Base-by-base conservation (phyloP, 2,797 vertebrate species). In the Oreochromis grahami region DNA sequence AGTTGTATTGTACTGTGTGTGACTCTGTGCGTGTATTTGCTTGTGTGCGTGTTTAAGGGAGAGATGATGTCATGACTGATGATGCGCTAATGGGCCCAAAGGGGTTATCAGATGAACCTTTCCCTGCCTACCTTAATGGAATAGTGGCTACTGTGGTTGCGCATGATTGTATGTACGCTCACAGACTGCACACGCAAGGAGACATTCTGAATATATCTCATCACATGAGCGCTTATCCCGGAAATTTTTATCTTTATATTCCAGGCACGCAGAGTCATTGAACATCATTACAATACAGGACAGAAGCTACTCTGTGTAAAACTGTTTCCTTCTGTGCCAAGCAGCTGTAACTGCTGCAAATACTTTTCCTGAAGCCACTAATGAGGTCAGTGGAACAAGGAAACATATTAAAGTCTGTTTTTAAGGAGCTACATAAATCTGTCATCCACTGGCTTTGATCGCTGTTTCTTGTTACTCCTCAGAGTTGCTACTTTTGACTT, bases 61-160 rank as follows among this genome's bases (percentile, higher is more conserved):
- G 83, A 82, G 90, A 89, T 94, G 94, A 95, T 91, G 92, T 94
- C 92, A 94, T 92, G 86, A 83, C 79, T 91, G 81, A 86, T 89
- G 87, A 88, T 85, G 84, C 50, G 82, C 87, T 92, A 90, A 94
- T 92, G 89, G 90, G 83, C 86, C 91, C 94, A 84, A 29, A 79
- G 92, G 92, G 92, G 88, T 89, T 94, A 93, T 94, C 90, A 84
- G 70, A 93, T 95, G 86, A 84, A 84, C 77, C 56, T 78, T 68
- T 78, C 29, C 38, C 86, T 79, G 55, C 48, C 80, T 81, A 87
- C 68, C 79, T 83, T 94, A 94, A 94, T 94, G 92, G 93, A 58
- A 87, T 88, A 85, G 87, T 26, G 86, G 83, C 77, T 53, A 83
- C 60, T 85, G 65, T 76, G 86, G 88, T 82, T 82, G 48, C 38